Conservation (phyloP, 1,140 invertebrate species). For the Drosophila rufa region DNA sequence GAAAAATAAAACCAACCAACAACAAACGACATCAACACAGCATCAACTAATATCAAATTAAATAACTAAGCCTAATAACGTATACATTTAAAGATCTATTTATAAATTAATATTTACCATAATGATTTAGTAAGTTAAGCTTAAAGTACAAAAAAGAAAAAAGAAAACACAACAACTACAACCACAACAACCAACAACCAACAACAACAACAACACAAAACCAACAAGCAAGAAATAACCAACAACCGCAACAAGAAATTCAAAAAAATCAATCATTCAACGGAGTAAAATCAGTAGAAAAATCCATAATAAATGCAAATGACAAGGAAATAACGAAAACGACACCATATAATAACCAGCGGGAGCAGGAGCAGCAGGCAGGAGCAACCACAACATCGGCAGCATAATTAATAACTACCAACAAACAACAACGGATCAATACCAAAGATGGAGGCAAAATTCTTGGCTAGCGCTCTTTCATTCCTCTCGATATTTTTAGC, state of each 20-base stretch:
- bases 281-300: constrained; percentile 56
- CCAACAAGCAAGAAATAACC: constrained; percentile 50
- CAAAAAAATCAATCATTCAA: constrained; percentile 66
- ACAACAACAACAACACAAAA: constrained; percentile 33
- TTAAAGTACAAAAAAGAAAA: constrained; percentile 75
- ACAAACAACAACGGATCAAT: constrained; percentile 83
- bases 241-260: constrained; percentile 32
- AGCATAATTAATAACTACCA: constrained; percentile 58
- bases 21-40: constrained; percentile 64
- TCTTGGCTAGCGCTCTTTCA: constrained; percentile 85
- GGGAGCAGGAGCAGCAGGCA: constrained; percentile 34
- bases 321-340: constrained; percentile 64
- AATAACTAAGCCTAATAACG: constrained; percentile 62
- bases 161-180: constrained; percentile 32
- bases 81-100: constrained; percentile 57
- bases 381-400: constrained; percentile 43
- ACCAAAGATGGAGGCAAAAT: constrained; percentile 85
- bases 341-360: constrained; percentile 44
- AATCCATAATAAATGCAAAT: constrained; percentile 68
- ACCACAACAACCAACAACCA: constrained; percentile 29
- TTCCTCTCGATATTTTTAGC: constrained; percentile 85
- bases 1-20: constrained; percentile 40
- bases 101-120: constrained; percentile 70
- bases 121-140: constrained; percentile 80
- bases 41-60: constrained; percentile 83